Base-by-base conservation (phyloP, 2,113 vertebrate genomes). In the Meleagris gallopavo region DNA sequence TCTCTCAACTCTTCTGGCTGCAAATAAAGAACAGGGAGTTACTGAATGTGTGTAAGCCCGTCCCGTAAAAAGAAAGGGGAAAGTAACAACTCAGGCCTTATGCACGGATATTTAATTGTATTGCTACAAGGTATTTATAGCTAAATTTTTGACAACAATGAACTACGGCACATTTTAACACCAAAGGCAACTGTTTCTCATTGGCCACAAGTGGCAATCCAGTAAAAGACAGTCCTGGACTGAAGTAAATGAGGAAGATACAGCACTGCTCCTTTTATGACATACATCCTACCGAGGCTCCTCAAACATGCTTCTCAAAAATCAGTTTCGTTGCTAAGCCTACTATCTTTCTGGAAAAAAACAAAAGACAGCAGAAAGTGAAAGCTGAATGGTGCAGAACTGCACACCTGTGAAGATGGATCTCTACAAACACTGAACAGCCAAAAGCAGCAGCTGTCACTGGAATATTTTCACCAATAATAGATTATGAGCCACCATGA, bases 1-100 rank as follows among this genome's bases (percentile, higher is more conserved):
- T 99, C 98, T 98, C 98, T 98, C 74, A 99, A 94, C 79, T 99
- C 99, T 96, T 99, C 99, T 4, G 98, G 98, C 99, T 99, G 97
- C 32, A 96, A 54, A 83, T 61, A 40, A 95, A 75, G 95, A 94
- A 17, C 16, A 48, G 32, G 81, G 16, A 57, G 5, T 94, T 66
- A 88, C 30, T 19, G 29, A 29, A 45, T 8, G 7, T 32, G 24
- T 50, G 25, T 17, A 61, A 71, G n/a, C 36, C 43, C 65, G 43
- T 70, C 13, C 6, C 7, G 11, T 40, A 79, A 8, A 18, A 46
- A 54, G 7, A 38, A 27, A 0, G 41, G n/a, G 12, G 77, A 89
- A 75, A 30, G 30, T 34, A 85, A 94, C 19, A 6, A 27, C 25
- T 64, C 1, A 45, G 24, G 13, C 43, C 41, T 67, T 75, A 21